Evolutionary conservation across 1,140 invertebrate genomes (phyloP).

Genomic region (Augochlora pura): DNA sequence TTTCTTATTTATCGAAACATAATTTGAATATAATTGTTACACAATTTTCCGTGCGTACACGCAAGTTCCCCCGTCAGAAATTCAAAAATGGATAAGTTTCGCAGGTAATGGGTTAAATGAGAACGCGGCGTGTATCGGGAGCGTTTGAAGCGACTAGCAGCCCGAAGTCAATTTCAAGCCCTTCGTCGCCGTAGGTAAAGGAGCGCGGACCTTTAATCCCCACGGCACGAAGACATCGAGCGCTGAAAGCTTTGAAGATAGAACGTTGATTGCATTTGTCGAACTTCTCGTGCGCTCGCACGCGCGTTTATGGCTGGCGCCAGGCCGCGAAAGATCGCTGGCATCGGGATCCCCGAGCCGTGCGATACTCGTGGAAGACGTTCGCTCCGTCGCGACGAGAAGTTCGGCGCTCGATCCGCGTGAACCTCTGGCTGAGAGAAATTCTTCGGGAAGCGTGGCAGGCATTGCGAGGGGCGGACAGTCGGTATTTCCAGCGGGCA

Average conservation of each 20-base stretch:
- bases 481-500: too few relatives aligned
- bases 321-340: neutral
- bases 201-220: conserved; percentile 26
- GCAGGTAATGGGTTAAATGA: too few relatives aligned
- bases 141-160: conserved; percentile 1
- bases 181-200: conserved; percentile 17
- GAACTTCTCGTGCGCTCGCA: conserved; percentile 14
- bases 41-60: too few relatives aligned
- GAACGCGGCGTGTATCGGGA: neutral
- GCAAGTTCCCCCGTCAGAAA: too few relatives aligned
- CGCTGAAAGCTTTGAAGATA: conserved; percentile 32
- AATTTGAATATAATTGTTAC: too few relatives aligned
- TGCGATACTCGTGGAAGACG: neutral
- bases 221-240: conserved; percentile 20
- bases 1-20: too few relatives aligned
- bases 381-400: neutral
- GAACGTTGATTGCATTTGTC: conserved; percentile 43
- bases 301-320: neutral
- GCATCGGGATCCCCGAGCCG: neutral
- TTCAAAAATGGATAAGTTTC: too few relatives aligned
- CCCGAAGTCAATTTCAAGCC: conserved; percentile 25
- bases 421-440: neutral
- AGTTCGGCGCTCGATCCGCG: neutral
- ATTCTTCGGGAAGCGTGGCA: too few relatives aligned
- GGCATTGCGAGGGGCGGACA: too few relatives aligned